phyloP scores from a whole-genome alignment of 2,888 invertebrate genomes.

The Phrixothrix hirtus region DNA sequence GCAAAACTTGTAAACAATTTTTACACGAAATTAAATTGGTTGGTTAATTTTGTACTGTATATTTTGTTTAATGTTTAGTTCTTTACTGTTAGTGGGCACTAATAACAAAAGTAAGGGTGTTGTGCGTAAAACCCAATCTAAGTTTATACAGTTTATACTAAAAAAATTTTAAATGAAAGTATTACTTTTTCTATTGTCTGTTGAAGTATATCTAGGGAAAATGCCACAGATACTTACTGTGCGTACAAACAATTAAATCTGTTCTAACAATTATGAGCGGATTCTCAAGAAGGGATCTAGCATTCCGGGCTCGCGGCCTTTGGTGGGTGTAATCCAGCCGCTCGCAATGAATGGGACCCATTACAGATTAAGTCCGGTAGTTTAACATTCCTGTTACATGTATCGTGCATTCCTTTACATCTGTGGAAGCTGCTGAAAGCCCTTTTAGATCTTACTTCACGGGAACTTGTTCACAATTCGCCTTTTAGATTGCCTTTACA shows the following conservation, averaged over 20 bases:
- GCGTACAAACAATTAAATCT: slow-evolving; percentile 51
- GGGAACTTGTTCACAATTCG: slow-evolving; percentile 21
- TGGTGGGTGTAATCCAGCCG: slow-evolving; percentile 29
- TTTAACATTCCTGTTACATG: slow-evolving; percentile 40
- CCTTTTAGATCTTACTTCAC: slow-evolving; percentile 28
- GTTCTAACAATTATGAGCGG: slow-evolving; percentile 47
- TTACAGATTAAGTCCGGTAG: slow-evolving; percentile 42
- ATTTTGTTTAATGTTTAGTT: too few species aligned
- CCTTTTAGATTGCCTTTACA: slow-evolving; percentile 17
- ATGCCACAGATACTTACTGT: slow-evolving; percentile 45
- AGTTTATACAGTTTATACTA: too few species aligned
- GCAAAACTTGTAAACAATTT: slow-evolving; percentile 3
- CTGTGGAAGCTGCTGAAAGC: slow-evolving; percentile 27
- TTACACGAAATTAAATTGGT: slow-evolving; percentile 1
- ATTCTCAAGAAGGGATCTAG: slow-evolving; percentile 42
- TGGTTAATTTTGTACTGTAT: too few species aligned
- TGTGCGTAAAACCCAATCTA: too few species aligned
- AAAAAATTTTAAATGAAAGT: too few species aligned
- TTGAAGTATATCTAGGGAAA: slow-evolving; percentile 8
- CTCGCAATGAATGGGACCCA: slow-evolving; percentile 39
- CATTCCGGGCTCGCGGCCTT: slow-evolving; percentile 36
- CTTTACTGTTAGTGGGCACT: too few species aligned
- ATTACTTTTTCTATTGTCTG: too few species aligned
- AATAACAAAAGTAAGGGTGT: too few species aligned
- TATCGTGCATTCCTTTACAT: slow-evolving; percentile 39